These are phyloP conservation scores for Caenorhabditis sp. DNA, from an alignment of 2,888 invertebrate species.

Conservation along the genomic window DNA sequence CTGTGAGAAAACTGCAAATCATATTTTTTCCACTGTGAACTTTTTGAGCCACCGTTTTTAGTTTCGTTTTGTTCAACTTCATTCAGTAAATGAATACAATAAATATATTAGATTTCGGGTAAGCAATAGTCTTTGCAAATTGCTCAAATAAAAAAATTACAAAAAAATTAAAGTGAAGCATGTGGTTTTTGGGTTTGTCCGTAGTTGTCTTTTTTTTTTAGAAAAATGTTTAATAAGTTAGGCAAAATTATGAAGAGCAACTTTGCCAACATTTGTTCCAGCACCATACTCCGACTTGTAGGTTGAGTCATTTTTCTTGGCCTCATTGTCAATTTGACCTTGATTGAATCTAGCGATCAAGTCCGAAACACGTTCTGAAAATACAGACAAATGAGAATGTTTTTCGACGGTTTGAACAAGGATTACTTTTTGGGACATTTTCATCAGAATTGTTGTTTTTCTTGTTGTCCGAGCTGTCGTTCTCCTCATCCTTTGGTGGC, in stretches of 20 bases:
- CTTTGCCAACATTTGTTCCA: conserved; percentile 35
- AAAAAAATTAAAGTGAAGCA: not conserved
- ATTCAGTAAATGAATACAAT: too few relatives aligned
- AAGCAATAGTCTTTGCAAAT: not conserved
- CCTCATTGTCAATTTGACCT: conserved; percentile 34
- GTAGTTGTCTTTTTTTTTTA: not conserved
- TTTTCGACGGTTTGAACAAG: not conserved
- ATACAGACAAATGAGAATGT: not conserved
- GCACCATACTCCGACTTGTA: conserved; percentile 48
- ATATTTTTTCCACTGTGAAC: too few relatives aligned
- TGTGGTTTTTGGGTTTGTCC: not conserved
- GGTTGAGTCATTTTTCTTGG: conserved; percentile 22
- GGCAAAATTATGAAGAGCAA: conserved; percentile 24
- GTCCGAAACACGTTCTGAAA: conserved; percentile 47
- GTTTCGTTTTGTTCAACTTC: too few relatives aligned
- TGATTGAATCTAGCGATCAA: conserved; percentile 50
- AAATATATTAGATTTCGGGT: not conserved
- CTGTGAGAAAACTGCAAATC: too few relatives aligned
- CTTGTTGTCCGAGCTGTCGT: not conserved
- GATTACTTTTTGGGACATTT: conserved; percentile 33
- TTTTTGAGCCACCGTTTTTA: too few relatives aligned
- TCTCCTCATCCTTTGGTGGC: conserved; percentile 37
- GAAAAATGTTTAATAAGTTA: conserved; percentile 4
- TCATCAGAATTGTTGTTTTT: conserved; percentile 30
- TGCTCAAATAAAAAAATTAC: not conserved